phyloP scores from a whole-genome alignment of 64 coral and sea anemone genomes.

The Actinia tenebrosa region DNA sequence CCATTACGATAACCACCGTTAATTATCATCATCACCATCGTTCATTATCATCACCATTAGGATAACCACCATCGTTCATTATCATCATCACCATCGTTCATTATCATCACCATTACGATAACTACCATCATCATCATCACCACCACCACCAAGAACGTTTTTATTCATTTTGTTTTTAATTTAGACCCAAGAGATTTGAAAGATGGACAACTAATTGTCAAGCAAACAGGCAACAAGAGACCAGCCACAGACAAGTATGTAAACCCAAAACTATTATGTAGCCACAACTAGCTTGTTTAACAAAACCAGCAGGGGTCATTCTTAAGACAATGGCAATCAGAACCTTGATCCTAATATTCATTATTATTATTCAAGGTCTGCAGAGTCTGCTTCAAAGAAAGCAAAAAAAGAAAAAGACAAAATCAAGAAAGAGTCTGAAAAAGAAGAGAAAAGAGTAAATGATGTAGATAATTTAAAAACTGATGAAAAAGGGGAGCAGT shows the following conservation, averaged over 20 bases:
- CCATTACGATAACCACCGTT: too few species aligned
- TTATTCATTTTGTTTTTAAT: neutral
- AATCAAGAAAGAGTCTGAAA: constrained; percentile 66
- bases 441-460: constrained; percentile 26
- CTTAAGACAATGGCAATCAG: neutral
- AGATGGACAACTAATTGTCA: constrained; percentile 82
- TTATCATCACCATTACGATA: neutral
- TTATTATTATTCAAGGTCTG: constrained; percentile 26
- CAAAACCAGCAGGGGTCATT: neutral
- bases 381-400: constrained; percentile 61
- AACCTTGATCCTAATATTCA: neutral
- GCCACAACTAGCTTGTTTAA: neutral
- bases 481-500: neutral
- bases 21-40: neutral
- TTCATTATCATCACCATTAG: neutral
- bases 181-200: constrained; percentile 82
- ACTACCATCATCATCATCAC: neutral
- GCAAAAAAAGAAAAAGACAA: constrained; percentile 71
- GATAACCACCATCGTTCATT: neutral
- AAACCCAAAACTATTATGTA: neutral
- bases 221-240: constrained; percentile 50
- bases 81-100: neutral
- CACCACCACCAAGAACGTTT: neutral
- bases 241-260: constrained; percentile 67
- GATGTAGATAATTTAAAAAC: constrained; percentile 20